Evolutionary conservation across 2,888 invertebrate genomes (phyloP), one percentile per base, ranked within the genome.

Genomic region (Abscondita cerata): DNA sequence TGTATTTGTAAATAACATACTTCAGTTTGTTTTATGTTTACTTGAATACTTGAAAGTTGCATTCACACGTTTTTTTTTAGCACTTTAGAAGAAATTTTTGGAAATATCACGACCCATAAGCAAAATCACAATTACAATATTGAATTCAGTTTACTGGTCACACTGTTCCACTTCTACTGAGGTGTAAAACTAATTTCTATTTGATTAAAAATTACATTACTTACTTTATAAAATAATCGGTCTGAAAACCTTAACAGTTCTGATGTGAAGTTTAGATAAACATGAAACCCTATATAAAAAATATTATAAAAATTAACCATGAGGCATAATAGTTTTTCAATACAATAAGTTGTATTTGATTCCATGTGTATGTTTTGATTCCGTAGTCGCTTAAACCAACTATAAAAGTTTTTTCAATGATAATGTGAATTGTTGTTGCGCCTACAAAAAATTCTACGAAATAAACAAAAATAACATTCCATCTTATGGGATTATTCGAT

Each of bases 221-320:
- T n/a, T 41, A 48, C 48, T 13, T 48, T 25, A 15, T 48, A 48
- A 48, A 48, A 48, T 25, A 48, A 31, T 48, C 31, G 31, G 33
- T 48, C 48, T 6, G 48, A 25, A 48, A 48, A 48, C 3, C 13
- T 11, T 9, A 48, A 33, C 48, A 48, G 31, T 48, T 48, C 48
- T 5, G 48, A n/a, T 15, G 33, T 33, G 13, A 33, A 31, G 11
- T 48, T 48, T 48, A 25, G 31, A n/a, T 33, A 48, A 1, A 15
- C 19, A 33, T 48, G 48, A 2, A 48, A 31, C 2, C 31, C 13
- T 4, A 48, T 2, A 33, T 48, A 48, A 18, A 8, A 41, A 8
- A 41, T 41, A 41, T 8, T 12, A 41, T 15, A 15, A 41, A 16
- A 3, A 18, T 13, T 16, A 41, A 13, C 41, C 13, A 16, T 1